Base-by-base conservation (phyloP, 2,888 invertebrate species). In the Andrena dorsata region DNA sequence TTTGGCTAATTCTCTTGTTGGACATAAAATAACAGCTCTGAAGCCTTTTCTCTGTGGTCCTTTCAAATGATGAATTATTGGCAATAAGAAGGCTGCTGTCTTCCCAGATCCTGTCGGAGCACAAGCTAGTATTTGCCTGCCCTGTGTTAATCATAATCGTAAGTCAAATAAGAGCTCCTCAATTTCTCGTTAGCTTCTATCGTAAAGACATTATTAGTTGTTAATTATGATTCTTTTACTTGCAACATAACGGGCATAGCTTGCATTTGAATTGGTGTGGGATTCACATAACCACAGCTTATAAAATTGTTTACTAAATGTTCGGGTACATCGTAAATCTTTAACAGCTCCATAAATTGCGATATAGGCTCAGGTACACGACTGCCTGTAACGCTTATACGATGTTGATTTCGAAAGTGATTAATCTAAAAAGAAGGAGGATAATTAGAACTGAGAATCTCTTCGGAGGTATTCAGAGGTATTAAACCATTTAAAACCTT, bases 101-200 rank as follows among this genome's bases (percentile, higher is more conserved):
- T 99, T 99, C 8, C 99, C 99, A 0, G 98, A 99, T 1, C 99
- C 99, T 0, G 99, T 99, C 0, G 99, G 99, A 0, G 99, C 99
- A 93, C 98, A 98, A 0, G 98, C 98, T 90, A 99, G 95, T 47
- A 99, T 94, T 92, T 98, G 97, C 68, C 98, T 95, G 58, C 96
- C 96, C 96, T 97, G 68, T 58, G 49, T 68, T 6, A 64, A 28
- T 23, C 7, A 53, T 7, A n/a, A 76, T 56, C 63, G 13, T 26
- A 26, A 56, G 10, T 56, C 20, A 20, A 23, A 35, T 10, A 63
- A 84, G 84, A 87, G 86, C 77, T 56, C 23, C 77, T 56, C 26
- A 47, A 49, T 63, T 13, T 64, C 66, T 70, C 51, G 58, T 30
- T n/a, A 75, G 32, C 28, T 20, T 35, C 7, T 49, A 0, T 7